Conservation (phyloP, 2,888 invertebrate species). For the Agapostemon virescens region DNA sequence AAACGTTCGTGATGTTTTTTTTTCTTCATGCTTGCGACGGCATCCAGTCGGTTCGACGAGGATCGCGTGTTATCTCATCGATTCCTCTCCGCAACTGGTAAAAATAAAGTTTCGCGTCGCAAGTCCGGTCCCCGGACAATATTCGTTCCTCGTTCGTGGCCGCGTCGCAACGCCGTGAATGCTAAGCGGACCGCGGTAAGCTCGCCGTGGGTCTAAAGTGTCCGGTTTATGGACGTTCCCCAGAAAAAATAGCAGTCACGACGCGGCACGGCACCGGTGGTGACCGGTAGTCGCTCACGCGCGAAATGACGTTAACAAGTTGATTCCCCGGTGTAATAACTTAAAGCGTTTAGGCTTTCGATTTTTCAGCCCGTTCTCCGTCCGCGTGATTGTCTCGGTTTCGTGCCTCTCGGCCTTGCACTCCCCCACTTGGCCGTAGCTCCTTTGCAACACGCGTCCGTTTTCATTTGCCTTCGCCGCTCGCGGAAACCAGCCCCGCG, state of each 20-base stretch:
- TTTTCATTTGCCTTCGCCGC: slow-evolving; percentile 32
- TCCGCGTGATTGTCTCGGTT: slow-evolving; percentile 22
- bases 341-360: slow-evolving; percentile 42
- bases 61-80: slow-evolving; percentile 59
- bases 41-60: slow-evolving; percentile 8
- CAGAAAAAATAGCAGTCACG: slow-evolving; percentile 57
- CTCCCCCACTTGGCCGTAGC: slow-evolving; percentile 7
- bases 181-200: slow-evolving; percentile 64
- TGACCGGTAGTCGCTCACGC: slow-evolving; percentile 67
- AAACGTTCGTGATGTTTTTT: slow-evolving; percentile 26
- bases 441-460: slow-evolving; percentile 33
- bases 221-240: slow-evolving; percentile 73
- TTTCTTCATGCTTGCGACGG: slow-evolving; percentile 28
- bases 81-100: slow-evolving; percentile 60
- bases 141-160: slow-evolving; percentile 70
- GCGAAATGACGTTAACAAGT: slow-evolving; percentile 60
- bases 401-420: slow-evolving; percentile 38
- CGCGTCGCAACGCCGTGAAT: slow-evolving; percentile 67
- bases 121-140: slow-evolving; percentile 39
- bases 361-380: slow-evolving; percentile 25
- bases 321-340: slow-evolving; percentile 55
- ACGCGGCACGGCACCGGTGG: slow-evolving; percentile 12
- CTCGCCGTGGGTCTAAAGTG: slow-evolving; percentile 72
- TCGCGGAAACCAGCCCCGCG: slow-evolving; percentile 24
- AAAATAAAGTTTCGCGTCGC: slow-evolving; percentile 68